Evolutionary conservation across 2,888 invertebrate species (phyloP).

Genomic region (Mythimna loreyi): DNA sequence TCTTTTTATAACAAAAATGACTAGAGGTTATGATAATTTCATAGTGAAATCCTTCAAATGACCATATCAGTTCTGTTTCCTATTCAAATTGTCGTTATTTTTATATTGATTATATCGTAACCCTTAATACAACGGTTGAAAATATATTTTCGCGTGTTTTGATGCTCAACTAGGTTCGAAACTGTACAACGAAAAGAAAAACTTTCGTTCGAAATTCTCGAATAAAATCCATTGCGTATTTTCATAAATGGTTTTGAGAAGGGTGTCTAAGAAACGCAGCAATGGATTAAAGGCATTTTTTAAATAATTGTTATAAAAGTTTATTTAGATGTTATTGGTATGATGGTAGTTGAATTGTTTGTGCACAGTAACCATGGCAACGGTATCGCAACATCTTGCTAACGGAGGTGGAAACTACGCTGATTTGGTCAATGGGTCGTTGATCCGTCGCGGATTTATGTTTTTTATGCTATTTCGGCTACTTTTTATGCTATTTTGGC

Average conservation of each 20-base stretch:
- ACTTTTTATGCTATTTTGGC: conserved; percentile 37
- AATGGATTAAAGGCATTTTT: conserved; percentile 17
- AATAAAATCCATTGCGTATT: conserved; percentile 24
- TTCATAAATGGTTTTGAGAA: rapidly evolving
- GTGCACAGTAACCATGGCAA: conserved; percentile 79
- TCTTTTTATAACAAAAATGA: not conserved
- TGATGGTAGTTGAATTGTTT: conserved; percentile 70
- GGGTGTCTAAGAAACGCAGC: not conserved
- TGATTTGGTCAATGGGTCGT: conserved; percentile 81
- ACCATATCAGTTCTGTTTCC: conserved; percentile 24
- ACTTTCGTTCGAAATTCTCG: rapidly evolving
- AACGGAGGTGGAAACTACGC: conserved; percentile 72
- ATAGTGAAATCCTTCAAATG: conserved; percentile 26
- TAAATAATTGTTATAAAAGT: not conserved
- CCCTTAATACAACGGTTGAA: conserved; percentile 50
- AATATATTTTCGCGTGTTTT: conserved; percentile 55
- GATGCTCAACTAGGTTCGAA: conserved; percentile 29
- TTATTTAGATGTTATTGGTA: conserved; percentile 24
- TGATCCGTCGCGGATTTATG: conserved; percentile 76
- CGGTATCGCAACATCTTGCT: conserved; percentile 84
- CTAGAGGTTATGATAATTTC: conserved; percentile 2
- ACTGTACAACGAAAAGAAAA: conserved; percentile 49
- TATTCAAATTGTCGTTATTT: conserved; percentile 34
- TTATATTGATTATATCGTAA: conserved; percentile 53
- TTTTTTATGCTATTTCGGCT: conserved; percentile 44